phyloP scores from a whole-genome alignment of 2,797 vertebrate genomes.

The Spheniscus humboldti region DNA sequence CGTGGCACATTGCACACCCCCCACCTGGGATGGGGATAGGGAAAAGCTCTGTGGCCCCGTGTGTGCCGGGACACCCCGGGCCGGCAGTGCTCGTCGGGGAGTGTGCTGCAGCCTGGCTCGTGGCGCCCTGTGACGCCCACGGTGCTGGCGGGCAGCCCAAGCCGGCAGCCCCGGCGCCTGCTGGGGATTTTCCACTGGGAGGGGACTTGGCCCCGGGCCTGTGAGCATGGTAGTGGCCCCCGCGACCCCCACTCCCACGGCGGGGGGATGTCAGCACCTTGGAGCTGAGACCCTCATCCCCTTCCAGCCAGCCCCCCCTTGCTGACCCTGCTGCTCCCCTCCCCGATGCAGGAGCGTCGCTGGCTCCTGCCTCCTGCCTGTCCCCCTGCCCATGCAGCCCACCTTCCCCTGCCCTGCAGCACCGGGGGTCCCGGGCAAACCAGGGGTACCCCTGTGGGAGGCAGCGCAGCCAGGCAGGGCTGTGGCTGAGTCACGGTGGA shows the following conservation, averaged over 20 bases:
- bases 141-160: background rate
- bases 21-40: fast-evolving
- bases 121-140: background rate
- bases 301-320: background rate
- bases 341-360: fast-evolving
- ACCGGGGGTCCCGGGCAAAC: background rate
- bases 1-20: fast-evolving
- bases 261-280: background rate
- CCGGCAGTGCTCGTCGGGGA: fast-evolving
- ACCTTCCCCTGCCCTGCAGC: background rate
- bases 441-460: background rate
- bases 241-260: fast-evolving
- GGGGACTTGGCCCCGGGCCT: fast-evolving
- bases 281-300: background rate
- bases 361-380: background rate
- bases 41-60: fast-evolving
- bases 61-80: background rate
- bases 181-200: background rate
- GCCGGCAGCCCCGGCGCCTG: fast-evolving
- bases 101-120: background rate
- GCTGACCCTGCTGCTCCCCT: too few relatives aligned
- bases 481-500: background rate
- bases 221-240: fast-evolving
- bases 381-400: background rate
- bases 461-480: background rate